Evolutionary conservation across 2,888 invertebrate species (phyloP), one percentile per base, ranked within the genome.

Genomic region (Itoplectis maculator): DNA sequence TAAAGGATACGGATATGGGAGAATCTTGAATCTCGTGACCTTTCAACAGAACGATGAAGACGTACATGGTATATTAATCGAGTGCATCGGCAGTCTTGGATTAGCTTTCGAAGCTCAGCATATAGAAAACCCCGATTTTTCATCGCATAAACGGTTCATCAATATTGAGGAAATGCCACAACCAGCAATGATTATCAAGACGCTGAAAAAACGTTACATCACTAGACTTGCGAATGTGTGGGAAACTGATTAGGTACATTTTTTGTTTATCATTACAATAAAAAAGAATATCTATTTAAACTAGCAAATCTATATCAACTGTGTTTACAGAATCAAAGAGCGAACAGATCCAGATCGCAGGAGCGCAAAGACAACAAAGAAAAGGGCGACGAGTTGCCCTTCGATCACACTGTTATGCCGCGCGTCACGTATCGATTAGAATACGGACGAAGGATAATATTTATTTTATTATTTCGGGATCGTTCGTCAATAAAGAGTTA

Each of bases 171-270:
- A 65, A 45, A 20, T 18, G 7, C 23, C 42, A 23, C 11, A 20
- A 45, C 65, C 65, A 13, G 45, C 23, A 45, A 45, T 65, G 45
- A 65, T 65, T 4, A 65, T 45, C 45, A 13, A 45, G 9, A 45
- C 65, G 11, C 3, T 11, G 5, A 45, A 45, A 13, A 45, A 13
- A 6, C 20, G 23, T 23, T 45, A 23, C 9, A 23, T 45, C 1
- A 45, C 23, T 5, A 45, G 65, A 45, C 7, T 65, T 0, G 20
- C 65, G 4, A 65, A 65, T 45, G 23, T 45, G 5, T 65, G 65
- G 65, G 65, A 65, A 23, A 45, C 65, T 5, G 65, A 65, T 65
- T 65, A 65, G 45, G 45, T 29, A 29, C 5, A 29, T 29, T 29
- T 29, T 29, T 29, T 29, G 29, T 2, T 29, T 29, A 2, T 29